Conservation (phyloP, 2,113 vertebrate species). For the Tautogolabrus adspersus region DNA sequence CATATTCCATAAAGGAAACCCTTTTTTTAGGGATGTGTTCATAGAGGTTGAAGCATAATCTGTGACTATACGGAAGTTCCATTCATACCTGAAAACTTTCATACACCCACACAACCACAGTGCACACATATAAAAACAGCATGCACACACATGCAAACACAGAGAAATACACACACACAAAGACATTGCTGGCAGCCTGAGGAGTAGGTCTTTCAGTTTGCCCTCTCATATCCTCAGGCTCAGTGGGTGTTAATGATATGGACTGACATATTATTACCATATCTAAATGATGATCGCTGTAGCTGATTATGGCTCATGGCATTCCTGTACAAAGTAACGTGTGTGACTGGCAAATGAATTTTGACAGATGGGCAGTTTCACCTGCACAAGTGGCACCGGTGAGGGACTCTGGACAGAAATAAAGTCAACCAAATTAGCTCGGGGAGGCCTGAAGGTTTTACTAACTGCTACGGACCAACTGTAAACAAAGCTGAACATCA, state of each 20-base stretch:
- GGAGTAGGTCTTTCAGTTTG: slow-evolving; percentile 51
- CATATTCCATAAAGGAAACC: slow-evolving; percentile 21
- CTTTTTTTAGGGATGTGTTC: slow-evolving; percentile 20
- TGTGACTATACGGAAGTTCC: slow-evolving; percentile 11
- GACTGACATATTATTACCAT: slow-evolving; percentile 73
- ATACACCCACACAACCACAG: slow-evolving; percentile 20
- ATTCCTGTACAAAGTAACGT: slow-evolving; percentile 45
- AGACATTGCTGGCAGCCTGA: slow-evolving; percentile 24
- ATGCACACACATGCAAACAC: neutral
- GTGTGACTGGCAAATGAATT: slow-evolving; percentile 66
- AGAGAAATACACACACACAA: neutral
- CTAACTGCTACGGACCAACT: slow-evolving; percentile 43
- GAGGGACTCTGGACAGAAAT: slow-evolving; percentile 56
- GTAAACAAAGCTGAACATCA: slow-evolving; percentile 47
- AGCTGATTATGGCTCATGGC: slow-evolving; percentile 60
- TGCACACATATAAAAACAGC: neutral
- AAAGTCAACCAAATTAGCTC: slow-evolving; percentile 54
- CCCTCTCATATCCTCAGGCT: slow-evolving; percentile 53
- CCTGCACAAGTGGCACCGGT: slow-evolving; percentile 36
- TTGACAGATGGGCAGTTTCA: slow-evolving; percentile 62
- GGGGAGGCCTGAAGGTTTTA: slow-evolving; percentile 42
- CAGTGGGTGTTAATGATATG: slow-evolving; percentile 71
- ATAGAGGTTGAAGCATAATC: slow-evolving; percentile 18
- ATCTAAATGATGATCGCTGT: slow-evolving; percentile 70
- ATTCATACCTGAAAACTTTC: slow-evolving; percentile 35